A percentile compares a stretch with the other conserved stretches of the same genome.
Evolutionary conservation across 2,888 invertebrate genomes (phyloP).

Genomic region (Drymonia ruficornis): DNA sequence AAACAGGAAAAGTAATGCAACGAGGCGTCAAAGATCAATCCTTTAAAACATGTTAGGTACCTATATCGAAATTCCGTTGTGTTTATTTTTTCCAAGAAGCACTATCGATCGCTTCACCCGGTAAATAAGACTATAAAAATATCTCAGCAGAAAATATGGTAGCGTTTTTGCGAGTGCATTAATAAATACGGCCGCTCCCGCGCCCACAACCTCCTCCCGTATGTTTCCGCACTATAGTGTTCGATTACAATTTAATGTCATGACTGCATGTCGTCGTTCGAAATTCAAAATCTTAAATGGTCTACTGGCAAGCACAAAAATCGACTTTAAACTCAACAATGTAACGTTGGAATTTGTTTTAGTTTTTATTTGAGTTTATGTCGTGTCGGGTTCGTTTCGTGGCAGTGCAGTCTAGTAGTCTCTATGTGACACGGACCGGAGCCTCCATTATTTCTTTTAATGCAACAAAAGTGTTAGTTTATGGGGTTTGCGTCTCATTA

Average conservation of each 20-base stretch:
- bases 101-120: background rate
- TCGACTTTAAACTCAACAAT: conserved; percentile 29
- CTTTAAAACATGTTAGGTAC: no score
- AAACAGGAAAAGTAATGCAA: no score
- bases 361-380: conserved; percentile 15
- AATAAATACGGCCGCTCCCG: conserved; percentile 38
- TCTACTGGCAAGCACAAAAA: conserved; percentile 25
- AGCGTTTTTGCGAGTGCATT: conserved; percentile 30
- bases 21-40: no score
- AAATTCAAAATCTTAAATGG: conserved; percentile 67
- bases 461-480: conserved; percentile 59
- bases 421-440: conserved; percentile 56
- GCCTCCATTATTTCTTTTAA: conserved; percentile 58
- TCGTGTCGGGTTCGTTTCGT: conserved; percentile 59
- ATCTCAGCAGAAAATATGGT: background rate
- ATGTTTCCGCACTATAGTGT: conserved; percentile 58
- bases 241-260: conserved; percentile 84
- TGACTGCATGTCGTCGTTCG: conserved; percentile 63
- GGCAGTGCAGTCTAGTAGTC: conserved; percentile 64
- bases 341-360: conserved; percentile 29
- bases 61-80: no score
- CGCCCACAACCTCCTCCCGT: conserved; percentile 34
- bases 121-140: conserved; percentile 3
- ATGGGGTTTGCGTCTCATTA: conserved; percentile 53
- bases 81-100: background rate